Conservation (phyloP, 1,140 invertebrate genomes). For the Metaphire vulgaris region DNA sequence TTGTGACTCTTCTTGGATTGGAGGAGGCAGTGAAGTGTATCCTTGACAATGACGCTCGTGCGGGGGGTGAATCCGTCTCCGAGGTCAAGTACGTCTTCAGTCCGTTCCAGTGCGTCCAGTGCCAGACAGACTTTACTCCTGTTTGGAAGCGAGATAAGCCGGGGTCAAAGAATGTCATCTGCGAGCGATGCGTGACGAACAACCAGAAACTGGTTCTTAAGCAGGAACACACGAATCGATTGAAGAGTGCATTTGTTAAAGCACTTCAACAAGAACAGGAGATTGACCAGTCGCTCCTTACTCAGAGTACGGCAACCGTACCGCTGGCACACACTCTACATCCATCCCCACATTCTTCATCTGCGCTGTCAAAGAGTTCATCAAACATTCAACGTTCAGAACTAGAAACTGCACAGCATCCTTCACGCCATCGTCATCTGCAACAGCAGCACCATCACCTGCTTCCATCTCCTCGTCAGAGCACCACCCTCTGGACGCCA, state of each 20-base stretch:
- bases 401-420: neutral
- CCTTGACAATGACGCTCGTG: constrained; percentile 58
- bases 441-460: neutral
- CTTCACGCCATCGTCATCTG: neutral
- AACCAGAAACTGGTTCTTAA: constrained; percentile 96
- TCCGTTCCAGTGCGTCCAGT: constrained; percentile 88
- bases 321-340: neutral
- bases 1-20: constrained; percentile 88
- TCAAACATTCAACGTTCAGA: neutral
- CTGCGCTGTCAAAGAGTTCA: neutral
- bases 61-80: constrained; percentile 42
- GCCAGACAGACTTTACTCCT: constrained; percentile 93
- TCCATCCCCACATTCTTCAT: neutral
- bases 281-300: constrained; percentile 64
- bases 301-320: neutral
- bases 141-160: constrained; percentile 95
- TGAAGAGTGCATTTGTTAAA: constrained; percentile 96
- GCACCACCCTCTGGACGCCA: neutral
- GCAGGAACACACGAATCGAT: constrained; percentile 90
- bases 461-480: neutral
- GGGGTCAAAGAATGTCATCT: constrained; percentile 69
- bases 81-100: constrained; percentile 55
- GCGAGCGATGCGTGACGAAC: constrained; percentile 92
- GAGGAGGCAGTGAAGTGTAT: constrained; percentile 95
- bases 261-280: constrained; percentile 96